Evolutionary conservation across 1,140 invertebrate species (phyloP).

Genomic region (Drosophila leontia): DNA sequence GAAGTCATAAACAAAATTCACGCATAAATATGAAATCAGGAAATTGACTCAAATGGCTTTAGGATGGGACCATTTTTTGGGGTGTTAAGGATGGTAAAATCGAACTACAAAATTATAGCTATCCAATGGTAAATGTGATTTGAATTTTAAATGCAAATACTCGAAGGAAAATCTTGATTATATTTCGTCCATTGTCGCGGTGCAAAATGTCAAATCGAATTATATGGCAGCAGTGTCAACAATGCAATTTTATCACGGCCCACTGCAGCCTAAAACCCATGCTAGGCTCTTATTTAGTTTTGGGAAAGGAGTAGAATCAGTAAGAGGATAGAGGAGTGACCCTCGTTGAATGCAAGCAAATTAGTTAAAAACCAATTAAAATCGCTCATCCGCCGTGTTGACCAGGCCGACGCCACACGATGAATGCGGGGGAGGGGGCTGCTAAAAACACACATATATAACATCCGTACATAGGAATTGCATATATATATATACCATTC

Average conservation of each 20-base stretch:
- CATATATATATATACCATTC: conserved; percentile 19
- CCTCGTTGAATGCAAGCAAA: conserved; percentile 61
- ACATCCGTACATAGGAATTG: conserved; percentile 10
- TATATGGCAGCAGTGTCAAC: conserved; percentile 11
- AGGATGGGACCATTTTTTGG: conserved; percentile 5
- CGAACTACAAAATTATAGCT: not conserved
- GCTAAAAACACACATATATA: not conserved
- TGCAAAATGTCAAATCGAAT: conserved; percentile 19
- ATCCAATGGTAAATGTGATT: not conserved
- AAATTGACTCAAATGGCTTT: conserved; percentile 38
- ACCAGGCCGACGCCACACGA: conserved; percentile 34
- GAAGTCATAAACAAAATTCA: conserved; percentile 40
- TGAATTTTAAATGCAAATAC: conserved; percentile 7
- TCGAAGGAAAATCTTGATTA: not conserved
- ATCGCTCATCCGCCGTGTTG: conserved; percentile 73
- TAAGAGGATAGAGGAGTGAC: not conserved
- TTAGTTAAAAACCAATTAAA: conserved; percentile 83
- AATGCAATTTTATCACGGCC: conserved; percentile 27
- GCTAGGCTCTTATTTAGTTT: not conserved
- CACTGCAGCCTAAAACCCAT: not conserved
- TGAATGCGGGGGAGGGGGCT: conserved; percentile 7
- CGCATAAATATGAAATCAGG: conserved; percentile 44
- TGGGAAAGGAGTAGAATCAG: not conserved
- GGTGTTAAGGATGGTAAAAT: not conserved
- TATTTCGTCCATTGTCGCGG: not conserved